phyloP scores from a whole-genome alignment of 2,113 vertebrate genomes.

The Semnopithecus entellus region DNA sequence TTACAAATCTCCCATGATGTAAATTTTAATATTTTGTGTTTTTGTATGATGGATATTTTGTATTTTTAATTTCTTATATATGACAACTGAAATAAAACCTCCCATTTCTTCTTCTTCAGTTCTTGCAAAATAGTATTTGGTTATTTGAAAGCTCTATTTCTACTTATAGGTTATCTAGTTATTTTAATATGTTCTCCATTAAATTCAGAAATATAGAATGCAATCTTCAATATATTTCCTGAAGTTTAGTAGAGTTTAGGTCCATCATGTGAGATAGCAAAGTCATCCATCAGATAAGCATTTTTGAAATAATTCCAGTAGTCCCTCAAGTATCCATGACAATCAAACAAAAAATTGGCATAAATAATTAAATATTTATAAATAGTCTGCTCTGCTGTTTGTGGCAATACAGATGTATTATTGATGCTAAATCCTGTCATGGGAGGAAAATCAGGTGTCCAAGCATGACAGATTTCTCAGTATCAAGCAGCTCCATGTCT shows the following conservation, averaged over 20 bases:
- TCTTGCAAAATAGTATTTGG: conserved; percentile 7
- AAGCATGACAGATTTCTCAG: not conserved
- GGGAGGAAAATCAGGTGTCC: not conserved
- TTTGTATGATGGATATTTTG: not conserved
- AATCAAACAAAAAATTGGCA: not conserved
- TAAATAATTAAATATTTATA: conserved; percentile 19
- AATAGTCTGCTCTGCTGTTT: not conserved
- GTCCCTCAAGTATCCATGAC: not conserved
- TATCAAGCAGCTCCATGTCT: not conserved
- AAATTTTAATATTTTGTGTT: not conserved
- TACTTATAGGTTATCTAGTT: not conserved
- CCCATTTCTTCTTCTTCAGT: not conserved
- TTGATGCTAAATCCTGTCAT: not conserved
- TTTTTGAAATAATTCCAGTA: not conserved
- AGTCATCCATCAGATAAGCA: not conserved
- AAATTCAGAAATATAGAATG: not conserved
- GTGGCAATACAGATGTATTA: not conserved
- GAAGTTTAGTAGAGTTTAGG: not conserved
- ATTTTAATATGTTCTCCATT: not conserved
- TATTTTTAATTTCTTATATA: not conserved
- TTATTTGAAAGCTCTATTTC: not conserved
- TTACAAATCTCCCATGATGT: not conserved
- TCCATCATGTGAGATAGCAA: not conserved
- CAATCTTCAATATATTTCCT: not conserved
- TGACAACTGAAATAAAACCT: not conserved